Conservation (phyloP, 1,140 invertebrate genomes). For the Pseudomyrmex concolor region DNA sequence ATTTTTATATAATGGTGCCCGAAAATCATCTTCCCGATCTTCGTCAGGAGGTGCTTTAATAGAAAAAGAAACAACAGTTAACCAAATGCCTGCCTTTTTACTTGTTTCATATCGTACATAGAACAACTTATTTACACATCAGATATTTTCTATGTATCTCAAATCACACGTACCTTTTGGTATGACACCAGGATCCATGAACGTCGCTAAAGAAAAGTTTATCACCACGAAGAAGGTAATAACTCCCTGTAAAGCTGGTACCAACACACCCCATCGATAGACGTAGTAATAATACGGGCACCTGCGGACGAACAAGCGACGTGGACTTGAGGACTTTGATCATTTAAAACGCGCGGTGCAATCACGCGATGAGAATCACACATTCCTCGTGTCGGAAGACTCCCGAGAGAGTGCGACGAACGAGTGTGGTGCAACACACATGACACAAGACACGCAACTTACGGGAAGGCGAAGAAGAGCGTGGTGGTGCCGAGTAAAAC, state of each 20-base stretch:
- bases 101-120: not conserved
- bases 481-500: constrained; percentile 95
- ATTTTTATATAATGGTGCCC: constrained; percentile 98
- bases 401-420: constrained; percentile 24
- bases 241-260: constrained; percentile 96
- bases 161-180: constrained; percentile 92
- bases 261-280: constrained; percentile 91
- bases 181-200: constrained; percentile 99
- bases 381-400: not conserved
- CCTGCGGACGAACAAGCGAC: constrained; percentile 85
- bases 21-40: constrained; percentile 98
- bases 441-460: constrained; percentile 86
- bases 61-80: constrained; percentile 2
- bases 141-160: not conserved
- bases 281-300: constrained; percentile 93
- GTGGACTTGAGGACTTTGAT: not conserved
- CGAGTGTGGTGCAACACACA: constrained; percentile 25
- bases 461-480: constrained; percentile 98
- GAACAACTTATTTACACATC: not conserved
- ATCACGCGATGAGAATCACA: not conserved
- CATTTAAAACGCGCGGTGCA: not conserved
- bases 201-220: constrained; percentile 99
- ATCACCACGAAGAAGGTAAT: constrained; percentile 98
- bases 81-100: not conserved
- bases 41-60: constrained; percentile 96